Conservation (phyloP, 2,797 vertebrate species). For the Simalia tracyae region DNA sequence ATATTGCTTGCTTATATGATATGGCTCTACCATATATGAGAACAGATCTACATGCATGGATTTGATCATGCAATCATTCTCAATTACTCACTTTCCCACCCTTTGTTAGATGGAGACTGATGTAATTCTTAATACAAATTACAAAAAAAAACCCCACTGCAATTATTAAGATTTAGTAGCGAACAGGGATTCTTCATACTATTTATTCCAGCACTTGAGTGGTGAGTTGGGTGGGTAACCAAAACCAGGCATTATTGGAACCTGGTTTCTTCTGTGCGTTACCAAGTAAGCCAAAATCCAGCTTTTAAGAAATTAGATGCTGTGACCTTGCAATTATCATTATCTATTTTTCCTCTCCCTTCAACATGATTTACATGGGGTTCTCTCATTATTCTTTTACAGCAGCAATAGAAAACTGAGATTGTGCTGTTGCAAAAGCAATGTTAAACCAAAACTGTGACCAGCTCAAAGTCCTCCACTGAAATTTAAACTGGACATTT, state of each 20-base stretch:
- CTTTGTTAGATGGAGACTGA: not conserved
- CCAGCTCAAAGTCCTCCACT: not conserved
- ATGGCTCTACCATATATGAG: not conserved
- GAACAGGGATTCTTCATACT: not conserved
- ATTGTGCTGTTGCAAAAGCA: not conserved
- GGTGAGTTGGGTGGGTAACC: not conserved
- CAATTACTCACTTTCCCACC: not conserved
- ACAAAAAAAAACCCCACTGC: too few species aligned
- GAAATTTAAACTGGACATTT: not conserved
- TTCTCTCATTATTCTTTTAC: not conserved
- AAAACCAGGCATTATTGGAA: not conserved
- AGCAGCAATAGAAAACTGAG: not conserved
- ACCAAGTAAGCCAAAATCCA: not conserved
- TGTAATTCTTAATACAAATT: not conserved
- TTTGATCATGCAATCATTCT: not conserved
- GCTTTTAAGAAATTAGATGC: not conserved
- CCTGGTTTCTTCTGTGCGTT: not conserved
- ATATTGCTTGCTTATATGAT: not conserved
- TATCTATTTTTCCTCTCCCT: not conserved
- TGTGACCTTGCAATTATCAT: not conserved
- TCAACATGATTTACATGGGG: not conserved
- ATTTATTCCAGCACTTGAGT: not conserved
- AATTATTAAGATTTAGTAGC: not conserved
- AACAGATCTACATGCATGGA: not conserved
- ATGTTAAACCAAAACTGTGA: not conserved